These are phyloP conservation scores for Dasypogon diadema DNA, from an alignment of 2,888 invertebrate species.

Conservation along the genomic window DNA sequence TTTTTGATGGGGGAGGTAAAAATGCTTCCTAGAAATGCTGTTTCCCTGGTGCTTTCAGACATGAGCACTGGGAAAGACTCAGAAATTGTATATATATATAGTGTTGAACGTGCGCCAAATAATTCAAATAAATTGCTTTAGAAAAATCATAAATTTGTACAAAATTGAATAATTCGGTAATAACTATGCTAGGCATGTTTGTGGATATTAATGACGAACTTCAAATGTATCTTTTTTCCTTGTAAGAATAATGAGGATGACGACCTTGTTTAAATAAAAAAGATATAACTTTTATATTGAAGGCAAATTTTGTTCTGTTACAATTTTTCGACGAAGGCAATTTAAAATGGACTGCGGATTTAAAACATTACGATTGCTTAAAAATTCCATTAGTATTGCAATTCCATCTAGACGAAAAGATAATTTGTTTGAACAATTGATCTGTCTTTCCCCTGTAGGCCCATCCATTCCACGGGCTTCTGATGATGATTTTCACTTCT, in stretches of 20 bases:
- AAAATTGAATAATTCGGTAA: constrained; percentile 13
- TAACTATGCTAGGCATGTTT: background rate
- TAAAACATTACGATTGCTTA: background rate
- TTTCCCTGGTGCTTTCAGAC: background rate
- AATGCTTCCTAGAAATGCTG: background rate
- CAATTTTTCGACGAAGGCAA: no score
- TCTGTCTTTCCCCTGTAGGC: background rate
- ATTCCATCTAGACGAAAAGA: background rate
- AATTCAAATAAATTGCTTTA: constrained; percentile 21
- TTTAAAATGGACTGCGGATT: background rate
- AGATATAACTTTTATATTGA: no score
- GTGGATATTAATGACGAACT: background rate
- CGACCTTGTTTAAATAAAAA: no score
- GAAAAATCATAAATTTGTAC: constrained; percentile 2
- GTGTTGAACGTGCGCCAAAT: background rate
- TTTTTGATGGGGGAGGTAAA: background rate
- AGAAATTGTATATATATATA: background rate
- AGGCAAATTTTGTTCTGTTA: no score
- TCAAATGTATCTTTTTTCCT: background rate
- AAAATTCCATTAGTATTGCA: background rate
- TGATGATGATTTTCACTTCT: background rate
- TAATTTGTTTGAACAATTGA: background rate
- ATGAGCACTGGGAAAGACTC: background rate
- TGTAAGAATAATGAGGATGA: no score
- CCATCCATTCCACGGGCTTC: background rate